Conservation (phyloP, 2,888 invertebrate species). For the Pammene fasciana region DNA sequence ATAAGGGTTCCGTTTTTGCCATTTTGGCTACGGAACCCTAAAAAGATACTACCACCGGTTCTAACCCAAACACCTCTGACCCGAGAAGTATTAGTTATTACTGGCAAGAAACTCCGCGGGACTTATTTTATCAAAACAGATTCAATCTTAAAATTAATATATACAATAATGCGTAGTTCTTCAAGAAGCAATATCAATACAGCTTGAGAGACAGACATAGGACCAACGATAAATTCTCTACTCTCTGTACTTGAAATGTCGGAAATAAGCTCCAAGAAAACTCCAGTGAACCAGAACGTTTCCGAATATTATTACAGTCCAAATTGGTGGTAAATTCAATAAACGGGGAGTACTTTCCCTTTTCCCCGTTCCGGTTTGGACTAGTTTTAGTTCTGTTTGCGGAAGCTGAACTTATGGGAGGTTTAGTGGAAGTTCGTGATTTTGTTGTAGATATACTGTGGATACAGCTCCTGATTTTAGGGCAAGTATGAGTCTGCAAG, state of each 20-base stretch:
- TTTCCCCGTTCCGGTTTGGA: constrained; percentile 2
- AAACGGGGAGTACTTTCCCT: not conserved
- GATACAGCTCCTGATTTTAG: not conserved
- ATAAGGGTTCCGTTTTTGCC: no score
- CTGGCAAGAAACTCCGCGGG: no score
- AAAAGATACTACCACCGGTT: no score
- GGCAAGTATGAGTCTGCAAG: not conserved
- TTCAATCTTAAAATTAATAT: no score
- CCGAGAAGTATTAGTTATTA: no score
- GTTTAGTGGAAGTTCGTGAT: not conserved
- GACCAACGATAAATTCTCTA: no score
- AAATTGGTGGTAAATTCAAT: constrained; percentile 25
- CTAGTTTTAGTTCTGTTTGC: constrained; percentile 22
- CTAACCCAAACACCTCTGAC: no score
- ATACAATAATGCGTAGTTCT: no score
- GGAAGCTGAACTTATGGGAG: not conserved
- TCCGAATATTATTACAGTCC: constrained; percentile 13
- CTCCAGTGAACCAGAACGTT: not conserved
- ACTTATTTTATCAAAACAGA: no score
- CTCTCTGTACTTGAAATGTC: not conserved
- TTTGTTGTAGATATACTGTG: not conserved
- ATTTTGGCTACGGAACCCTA: no score
- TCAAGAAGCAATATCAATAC: no score
- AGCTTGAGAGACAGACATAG: no score
- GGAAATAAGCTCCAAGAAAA: constrained; percentile 10